A percentile compares a stretch with the other conserved stretches of the same genome.
These are phyloP conservation scores for Mimas tiliae DNA, from an alignment of 2,888 invertebrate genomes.

Conservation along the genomic window DNA sequence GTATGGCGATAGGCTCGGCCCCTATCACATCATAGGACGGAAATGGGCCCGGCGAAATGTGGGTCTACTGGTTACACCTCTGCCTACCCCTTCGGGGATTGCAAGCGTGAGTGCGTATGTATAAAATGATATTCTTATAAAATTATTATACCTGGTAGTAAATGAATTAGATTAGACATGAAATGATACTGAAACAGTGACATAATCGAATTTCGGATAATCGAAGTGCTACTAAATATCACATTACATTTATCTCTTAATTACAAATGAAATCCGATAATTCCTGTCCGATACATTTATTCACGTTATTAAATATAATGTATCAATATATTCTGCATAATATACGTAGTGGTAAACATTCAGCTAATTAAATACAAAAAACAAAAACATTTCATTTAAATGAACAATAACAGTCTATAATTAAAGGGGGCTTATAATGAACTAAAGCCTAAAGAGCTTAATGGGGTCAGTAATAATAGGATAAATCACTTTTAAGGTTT, in stretches of 20 bases:
- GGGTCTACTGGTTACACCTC: too few species aligned
- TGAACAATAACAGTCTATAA: conserved; percentile 4
- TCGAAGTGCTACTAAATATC: background rate
- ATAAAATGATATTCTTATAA: too few species aligned
- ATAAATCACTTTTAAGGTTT: conserved; percentile 30
- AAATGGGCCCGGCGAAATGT: too few species aligned
- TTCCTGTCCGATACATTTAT: background rate
- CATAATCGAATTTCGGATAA: background rate
- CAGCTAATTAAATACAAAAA: background rate
- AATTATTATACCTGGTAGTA: too few species aligned
- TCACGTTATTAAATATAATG: background rate
- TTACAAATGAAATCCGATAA: background rate
- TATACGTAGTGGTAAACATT: background rate
- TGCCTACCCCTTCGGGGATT: too few species aligned
- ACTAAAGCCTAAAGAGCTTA: conserved; percentile 5
- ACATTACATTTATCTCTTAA: background rate
- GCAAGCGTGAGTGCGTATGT: too few species aligned
- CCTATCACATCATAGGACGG: too few species aligned
- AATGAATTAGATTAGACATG: too few species aligned
- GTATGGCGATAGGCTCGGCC: too few species aligned
- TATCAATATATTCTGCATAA: background rate
- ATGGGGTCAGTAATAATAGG: conserved; percentile 20
- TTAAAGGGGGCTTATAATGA: background rate
- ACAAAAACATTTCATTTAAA: background rate
- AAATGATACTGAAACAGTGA: too few species aligned